A percentile compares a stretch with the other conserved stretches of the same genome.
These are phyloP conservation scores for Dasypolia templi DNA, from an alignment of 2,888 invertebrate genomes.

Conservation along the genomic window DNA sequence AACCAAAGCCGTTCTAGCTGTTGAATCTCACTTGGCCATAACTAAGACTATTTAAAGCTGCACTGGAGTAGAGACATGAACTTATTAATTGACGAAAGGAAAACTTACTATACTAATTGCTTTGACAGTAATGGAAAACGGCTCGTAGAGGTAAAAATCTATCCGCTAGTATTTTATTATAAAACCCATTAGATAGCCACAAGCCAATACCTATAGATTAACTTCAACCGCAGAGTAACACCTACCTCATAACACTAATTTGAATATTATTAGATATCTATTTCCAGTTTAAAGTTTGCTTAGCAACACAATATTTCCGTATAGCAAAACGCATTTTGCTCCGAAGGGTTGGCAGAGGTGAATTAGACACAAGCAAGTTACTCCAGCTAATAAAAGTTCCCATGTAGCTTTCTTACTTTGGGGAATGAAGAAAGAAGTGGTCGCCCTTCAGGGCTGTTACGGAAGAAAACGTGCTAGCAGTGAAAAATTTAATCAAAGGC, in stretches of 20 bases:
- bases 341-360: too few species aligned
- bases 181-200: constrained; percentile 9
- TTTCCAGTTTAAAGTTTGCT: constrained; percentile 1
- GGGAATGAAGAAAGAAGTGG: too few species aligned
- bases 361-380: not conserved
- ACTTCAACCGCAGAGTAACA: not conserved
- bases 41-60: not conserved
- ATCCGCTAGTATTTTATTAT: constrained; percentile 16
- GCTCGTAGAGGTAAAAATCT: constrained; percentile 18
- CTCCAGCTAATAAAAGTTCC: too few species aligned
- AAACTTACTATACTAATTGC: constrained; percentile 11
- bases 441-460: too few species aligned
- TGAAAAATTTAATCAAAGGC: too few species aligned
- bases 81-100: not conserved
- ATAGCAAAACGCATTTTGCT: too few species aligned
- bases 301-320: not conserved
- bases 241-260: constrained; percentile 5
- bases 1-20: too few species aligned
- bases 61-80: not conserved
- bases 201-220: not conserved
- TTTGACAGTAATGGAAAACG: constrained; percentile 5
- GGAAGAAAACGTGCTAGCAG: too few species aligned
- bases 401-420: too few species aligned
- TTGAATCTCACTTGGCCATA: too few species aligned
- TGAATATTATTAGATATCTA: not conserved